Evolutionary conservation across 64 coral and sea anemone genomes (phyloP).

Genomic region (Montipora foliosa): DNA sequence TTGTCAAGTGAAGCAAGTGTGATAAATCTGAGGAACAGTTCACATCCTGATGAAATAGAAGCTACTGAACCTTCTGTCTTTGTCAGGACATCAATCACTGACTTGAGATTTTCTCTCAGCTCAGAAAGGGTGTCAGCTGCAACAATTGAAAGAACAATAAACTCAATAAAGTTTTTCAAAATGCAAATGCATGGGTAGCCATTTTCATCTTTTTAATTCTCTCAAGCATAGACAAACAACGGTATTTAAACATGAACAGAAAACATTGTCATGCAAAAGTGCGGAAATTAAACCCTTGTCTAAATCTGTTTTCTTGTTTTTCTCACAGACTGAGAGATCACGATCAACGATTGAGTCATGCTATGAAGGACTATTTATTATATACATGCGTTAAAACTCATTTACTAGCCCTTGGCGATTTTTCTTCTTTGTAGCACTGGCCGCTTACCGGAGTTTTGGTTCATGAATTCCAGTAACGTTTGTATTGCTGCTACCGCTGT

Average conservation of each 20-base stretch:
- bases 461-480: constrained; percentile 89
- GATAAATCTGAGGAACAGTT: constrained; percentile 94
- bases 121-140: constrained; percentile 94
- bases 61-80: constrained; percentile 80
- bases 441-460: constrained; percentile 67
- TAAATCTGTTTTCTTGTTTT: no score
- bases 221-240: no score
- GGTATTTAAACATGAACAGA: no score
- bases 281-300: no score
- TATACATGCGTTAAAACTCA: no score
- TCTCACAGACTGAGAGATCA: no score
- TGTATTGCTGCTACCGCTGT: constrained; percentile 86
- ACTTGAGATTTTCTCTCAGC: constrained; percentile 83
- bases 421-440: background rate
- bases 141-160: background rate
- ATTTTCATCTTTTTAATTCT: no score
- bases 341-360: no score
- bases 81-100: constrained; percentile 82
- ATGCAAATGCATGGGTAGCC: no score
- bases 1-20: constrained; percentile 94
- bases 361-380: no score
- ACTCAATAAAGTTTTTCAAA: background rate
- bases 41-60: constrained; percentile 95
- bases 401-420: background rate
- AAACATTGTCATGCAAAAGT: no score